Percentiles rank a stretch among this genome's conserved stretches.
These are phyloP conservation scores for Aphrophora alni DNA, from an alignment of 2,888 invertebrate species.

Conservation along the genomic window DNA sequence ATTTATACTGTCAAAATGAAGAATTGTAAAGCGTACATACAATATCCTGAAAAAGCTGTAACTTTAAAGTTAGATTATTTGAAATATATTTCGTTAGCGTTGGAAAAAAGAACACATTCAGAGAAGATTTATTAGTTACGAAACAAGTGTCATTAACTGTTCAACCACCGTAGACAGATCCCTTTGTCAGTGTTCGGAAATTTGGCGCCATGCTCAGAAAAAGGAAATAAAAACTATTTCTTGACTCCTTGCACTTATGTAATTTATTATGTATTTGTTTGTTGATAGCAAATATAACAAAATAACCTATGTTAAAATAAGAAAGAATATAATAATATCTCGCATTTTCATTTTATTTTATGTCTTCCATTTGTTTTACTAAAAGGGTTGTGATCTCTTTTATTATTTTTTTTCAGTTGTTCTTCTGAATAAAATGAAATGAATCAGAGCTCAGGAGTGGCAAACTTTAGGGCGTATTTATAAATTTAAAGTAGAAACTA, in stretches of 20 bases:
- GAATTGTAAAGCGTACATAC: no score
- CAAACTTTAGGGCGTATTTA: no score
- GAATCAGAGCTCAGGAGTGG: no score
- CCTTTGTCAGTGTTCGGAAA: not conserved
- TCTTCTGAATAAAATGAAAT: no score
- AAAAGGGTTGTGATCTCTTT: no score
- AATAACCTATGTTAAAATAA: no score
- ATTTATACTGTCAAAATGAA: not conserved
- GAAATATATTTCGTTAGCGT: not conserved
- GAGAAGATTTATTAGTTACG: not conserved
- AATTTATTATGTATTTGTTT: not conserved
- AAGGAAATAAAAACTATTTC: not conserved
- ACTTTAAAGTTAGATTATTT: not conserved
- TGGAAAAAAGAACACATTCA: not conserved
- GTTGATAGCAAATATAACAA: no score
- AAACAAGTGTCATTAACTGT: not conserved
- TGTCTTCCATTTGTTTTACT: no score
- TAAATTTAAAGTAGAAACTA: no score
- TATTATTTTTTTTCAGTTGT: no score
- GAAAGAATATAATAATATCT: no score
- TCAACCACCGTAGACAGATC: not conserved
- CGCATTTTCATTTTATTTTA: no score
- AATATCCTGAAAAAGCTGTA: not conserved
- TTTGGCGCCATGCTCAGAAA: not conserved
- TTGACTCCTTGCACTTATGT: not conserved